A percentile compares a stretch with the other conserved stretches of the same genome.
These are phyloP conservation scores for Caenorhabditis sp. DNA, from an alignment of 2,888 invertebrate genomes.

Conservation along the genomic window DNA sequence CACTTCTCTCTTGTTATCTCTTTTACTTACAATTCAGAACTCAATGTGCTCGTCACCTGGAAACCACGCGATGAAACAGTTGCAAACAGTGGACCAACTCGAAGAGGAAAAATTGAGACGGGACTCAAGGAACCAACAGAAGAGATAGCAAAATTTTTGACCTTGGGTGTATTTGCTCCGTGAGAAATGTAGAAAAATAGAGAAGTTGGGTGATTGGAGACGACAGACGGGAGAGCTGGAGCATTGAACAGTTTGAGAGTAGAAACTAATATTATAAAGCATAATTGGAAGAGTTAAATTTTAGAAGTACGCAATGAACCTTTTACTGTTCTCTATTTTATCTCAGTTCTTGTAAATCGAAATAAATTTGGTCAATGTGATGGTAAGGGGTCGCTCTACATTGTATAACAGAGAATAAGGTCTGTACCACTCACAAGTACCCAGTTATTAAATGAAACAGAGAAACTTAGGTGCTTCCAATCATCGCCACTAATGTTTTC, in stretches of 20 bases:
- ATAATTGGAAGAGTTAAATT: neutral
- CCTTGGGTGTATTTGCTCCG: slow-evolving; percentile 52
- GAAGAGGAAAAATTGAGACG: slow-evolving; percentile 6
- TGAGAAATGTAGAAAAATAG: slow-evolving; percentile 35
- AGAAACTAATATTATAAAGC: slow-evolving; percentile 20
- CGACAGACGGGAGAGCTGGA: slow-evolving; percentile 24
- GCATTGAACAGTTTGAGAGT: slow-evolving; percentile 49
- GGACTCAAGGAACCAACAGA: slow-evolving; percentile 12
- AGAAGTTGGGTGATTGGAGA: neutral
- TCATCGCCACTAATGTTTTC: too few species aligned
- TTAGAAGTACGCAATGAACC: neutral
- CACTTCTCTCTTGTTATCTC: slow-evolving; percentile 6
- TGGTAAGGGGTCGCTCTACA: too few species aligned
- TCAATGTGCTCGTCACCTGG: slow-evolving; percentile 59
- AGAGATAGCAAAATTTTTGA: slow-evolving; percentile 34
- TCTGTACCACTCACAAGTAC: too few species aligned
- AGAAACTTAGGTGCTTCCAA: too few species aligned
- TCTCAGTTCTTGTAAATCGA: too few species aligned
- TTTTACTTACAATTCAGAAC: slow-evolving; percentile 24
- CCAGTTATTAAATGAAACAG: too few species aligned
- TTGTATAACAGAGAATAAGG: too few species aligned
- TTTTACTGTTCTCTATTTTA: too few species aligned
- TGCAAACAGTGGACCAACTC: slow-evolving; percentile 25
- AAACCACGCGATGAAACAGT: slow-evolving; percentile 47
- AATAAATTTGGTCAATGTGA: too few species aligned